These are phyloP conservation scores for Sardina pilchardus DNA, from an alignment of 2,113 vertebrate species.

Conservation along the genomic window DNA sequence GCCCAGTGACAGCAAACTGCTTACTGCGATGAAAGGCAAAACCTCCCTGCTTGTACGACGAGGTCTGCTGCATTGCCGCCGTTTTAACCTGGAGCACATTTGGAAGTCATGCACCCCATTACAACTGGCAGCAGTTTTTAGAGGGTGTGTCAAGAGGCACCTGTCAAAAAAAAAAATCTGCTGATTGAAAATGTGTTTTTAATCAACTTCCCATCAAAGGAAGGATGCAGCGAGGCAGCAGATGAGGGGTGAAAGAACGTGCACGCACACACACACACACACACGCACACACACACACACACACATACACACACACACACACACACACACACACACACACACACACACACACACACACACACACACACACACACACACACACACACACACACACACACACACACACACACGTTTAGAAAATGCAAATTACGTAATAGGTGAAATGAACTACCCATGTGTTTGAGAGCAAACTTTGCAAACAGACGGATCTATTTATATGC, in stretches of 20 bases:
- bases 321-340: background rate
- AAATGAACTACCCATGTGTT: constrained; percentile 48
- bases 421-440: constrained; percentile 38
- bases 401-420: constrained; percentile 59
- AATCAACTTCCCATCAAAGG: constrained; percentile 36
- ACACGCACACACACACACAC: background rate
- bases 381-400: background rate
- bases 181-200: constrained; percentile 36
- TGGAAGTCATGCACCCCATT: constrained; percentile 19
- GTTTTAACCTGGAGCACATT: constrained; percentile 29
- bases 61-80: background rate
- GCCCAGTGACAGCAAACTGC: constrained; percentile 23
- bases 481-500: constrained; percentile 93
- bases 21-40: background rate
- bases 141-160: constrained; percentile 9
- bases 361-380: background rate
- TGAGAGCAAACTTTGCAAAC: constrained; percentile 74
- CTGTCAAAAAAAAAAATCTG: constrained; percentile 22
- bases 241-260: background rate
- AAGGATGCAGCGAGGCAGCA: constrained; percentile 5
- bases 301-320: background rate
- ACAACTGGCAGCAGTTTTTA: background rate
- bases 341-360: background rate
- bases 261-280: background rate
- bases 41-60: constrained; percentile 18